Conservation (phyloP, 2,113 vertebrate species). For the Corydoras sp. region DNA sequence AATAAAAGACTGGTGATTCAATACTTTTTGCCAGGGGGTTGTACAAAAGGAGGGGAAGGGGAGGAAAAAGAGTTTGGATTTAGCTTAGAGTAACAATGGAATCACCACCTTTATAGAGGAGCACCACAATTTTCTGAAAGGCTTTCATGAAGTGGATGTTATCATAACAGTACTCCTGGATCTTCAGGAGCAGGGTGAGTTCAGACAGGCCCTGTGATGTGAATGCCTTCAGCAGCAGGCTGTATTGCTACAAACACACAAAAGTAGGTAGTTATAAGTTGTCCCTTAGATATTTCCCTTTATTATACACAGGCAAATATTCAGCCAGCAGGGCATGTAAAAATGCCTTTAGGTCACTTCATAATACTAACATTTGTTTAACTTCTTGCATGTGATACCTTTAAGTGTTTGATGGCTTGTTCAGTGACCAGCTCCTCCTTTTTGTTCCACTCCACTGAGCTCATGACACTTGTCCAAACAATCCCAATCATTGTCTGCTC, state of each 20-base stretch:
- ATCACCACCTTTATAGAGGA: conserved; percentile 98
- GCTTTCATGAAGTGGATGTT: conserved; percentile 99
- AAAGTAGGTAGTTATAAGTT: too few relatives aligned
- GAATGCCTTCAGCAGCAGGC: conserved; percentile 96
- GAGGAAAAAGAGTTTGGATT: too few relatives aligned
- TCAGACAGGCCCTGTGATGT: conserved; percentile 97
- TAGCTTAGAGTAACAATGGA: too few relatives aligned
- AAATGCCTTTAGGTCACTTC: too few relatives aligned
- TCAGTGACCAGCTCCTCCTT: conserved; percentile 98
- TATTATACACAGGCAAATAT: too few relatives aligned
- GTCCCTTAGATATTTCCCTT: too few relatives aligned
- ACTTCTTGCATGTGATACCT: conserved; percentile 46
- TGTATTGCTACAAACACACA: conserved; percentile 82
- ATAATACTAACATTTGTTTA: too few relatives aligned
- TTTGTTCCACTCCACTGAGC: conserved; percentile 97
- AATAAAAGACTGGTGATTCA: too few relatives aligned
- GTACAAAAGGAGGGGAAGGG: too few relatives aligned
- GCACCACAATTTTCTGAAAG: conserved; percentile 99
- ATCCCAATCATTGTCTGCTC: conserved; percentile 90
- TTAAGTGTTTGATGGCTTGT: conserved; percentile 99
- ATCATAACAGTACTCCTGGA: conserved; percentile 99
- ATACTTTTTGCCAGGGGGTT: too few relatives aligned
- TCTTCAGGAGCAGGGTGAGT: conserved; percentile 95
- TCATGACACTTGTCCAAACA: conserved; percentile 95
- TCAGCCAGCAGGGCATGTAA: too few relatives aligned